Evolutionary conservation across 1,140 invertebrate species (phyloP), one percentile per base, ranked within the genome.

Genomic region (Theocolax elegans): DNA sequence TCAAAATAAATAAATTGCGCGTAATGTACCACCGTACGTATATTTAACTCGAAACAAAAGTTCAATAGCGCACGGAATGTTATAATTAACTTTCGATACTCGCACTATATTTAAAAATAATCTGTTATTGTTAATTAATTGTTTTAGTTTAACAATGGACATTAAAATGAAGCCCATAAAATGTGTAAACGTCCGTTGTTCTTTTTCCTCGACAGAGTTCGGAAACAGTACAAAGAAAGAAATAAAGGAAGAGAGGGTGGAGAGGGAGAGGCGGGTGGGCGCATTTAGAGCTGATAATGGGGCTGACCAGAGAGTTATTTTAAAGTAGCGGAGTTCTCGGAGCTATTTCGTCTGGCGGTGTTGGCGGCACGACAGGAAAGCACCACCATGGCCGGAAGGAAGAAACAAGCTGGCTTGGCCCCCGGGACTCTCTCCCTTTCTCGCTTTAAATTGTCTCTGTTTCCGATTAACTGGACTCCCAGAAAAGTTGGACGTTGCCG

Each of bases 391-490:
- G 15, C 31, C 48, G 49, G 62, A 53, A 49, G 40, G 21, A 65
- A n/a, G 35, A 65, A 54, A 54, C 35, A 42, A 65, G 23, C 21
- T 25, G 15, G 46, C 21, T 42, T n/a, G 35, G 63, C 63, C 56
- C 3, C 19, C 19, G 2, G 1, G 3, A n/a, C n/a, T n/a, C n/a
- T n/a, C n/a, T 31, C 51, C 1, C 25, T n/a, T 17, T 49, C 59
- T 23, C 48, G 62, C 70, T 72, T 69, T 74, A 71, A 74, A 76
- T 72, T 74, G 70, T 68, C 58, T 69, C 59, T 67, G 60, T 64
- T 72, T 74, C 56, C 64, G 65, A 76, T 76, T 74, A 72, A 75
- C 72, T 46, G 58, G 56, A 66, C 64, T 68, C 44, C 0, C 19
- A 19, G 35, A 65, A 53, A 53, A 53, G 48, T 65, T 53, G 13